A percentile compares a stretch with the other conserved stretches of the same genome.
Evolutionary conservation across 23 tunicate species (phyloP).

Genomic region (Ciona savignyi): DNA sequence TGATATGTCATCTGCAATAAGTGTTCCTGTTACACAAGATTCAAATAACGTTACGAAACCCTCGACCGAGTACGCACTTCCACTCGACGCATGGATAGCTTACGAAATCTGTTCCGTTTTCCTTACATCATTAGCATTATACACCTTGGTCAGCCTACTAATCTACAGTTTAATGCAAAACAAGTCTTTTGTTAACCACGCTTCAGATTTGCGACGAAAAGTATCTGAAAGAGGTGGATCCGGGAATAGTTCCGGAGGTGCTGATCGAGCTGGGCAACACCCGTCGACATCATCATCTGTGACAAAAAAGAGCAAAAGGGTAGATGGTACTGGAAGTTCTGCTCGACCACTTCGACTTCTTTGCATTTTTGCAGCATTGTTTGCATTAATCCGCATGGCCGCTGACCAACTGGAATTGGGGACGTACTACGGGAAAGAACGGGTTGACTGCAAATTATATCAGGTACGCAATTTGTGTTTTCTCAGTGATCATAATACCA

Average conservation of each 20-base stretch:
- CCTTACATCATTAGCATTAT: background rate
- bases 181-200: background rate
- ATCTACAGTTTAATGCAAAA: background rate
- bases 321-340: slow-evolving; percentile 9
- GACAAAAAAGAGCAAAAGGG: background rate
- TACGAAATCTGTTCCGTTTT: slow-evolving; percentile 11
- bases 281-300: background rate
- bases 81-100: slow-evolving; percentile 2
- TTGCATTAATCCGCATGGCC: slow-evolving; percentile 10
- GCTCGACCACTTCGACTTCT: slow-evolving; percentile 9
- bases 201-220: too few relatives aligned
- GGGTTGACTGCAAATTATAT: slow-evolving; percentile 40
- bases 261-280: background rate
- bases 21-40: too few relatives aligned
- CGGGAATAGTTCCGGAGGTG: background rate
- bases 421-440: slow-evolving; percentile 14
- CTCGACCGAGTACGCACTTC: too few relatives aligned
- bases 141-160: slow-evolving; percentile 2
- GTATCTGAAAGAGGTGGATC: background rate
- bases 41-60: too few relatives aligned
- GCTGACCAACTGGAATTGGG: slow-evolving; percentile 29
- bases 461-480: too few relatives aligned
- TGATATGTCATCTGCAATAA: too few relatives aligned
- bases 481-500: too few relatives aligned
- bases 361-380: slow-evolving; percentile 19